A percentile compares a stretch with the other conserved stretches of the same genome.
These are phyloP conservation scores for Ashinkailepas kermadecensis DNA, from an alignment of 2,888 invertebrate genomes.

Conservation along the genomic window DNA sequence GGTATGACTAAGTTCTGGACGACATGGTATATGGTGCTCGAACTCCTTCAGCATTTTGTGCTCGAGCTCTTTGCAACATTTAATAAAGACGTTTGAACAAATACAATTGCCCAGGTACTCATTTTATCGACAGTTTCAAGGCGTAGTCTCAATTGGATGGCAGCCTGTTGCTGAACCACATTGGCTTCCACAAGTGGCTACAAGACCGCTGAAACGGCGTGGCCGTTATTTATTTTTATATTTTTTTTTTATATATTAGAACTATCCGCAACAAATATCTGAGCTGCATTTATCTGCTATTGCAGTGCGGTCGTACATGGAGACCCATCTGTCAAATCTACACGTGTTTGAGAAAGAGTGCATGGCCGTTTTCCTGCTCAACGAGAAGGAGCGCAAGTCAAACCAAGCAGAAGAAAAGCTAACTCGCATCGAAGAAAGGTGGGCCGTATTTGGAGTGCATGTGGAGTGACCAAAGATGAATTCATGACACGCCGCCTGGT, in stretches of 20 bases:
- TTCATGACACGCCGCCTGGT: no score
- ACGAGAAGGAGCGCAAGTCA: neutral
- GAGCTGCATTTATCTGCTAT: no score
- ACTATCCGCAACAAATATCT: no score
- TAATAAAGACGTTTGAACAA: neutral
- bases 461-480: no score
- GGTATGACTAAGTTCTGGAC: no score
- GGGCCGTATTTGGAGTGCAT: neutral
- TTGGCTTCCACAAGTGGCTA: no score
- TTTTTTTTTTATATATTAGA: no score
- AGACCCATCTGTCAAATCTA: neutral
- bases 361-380: neutral
- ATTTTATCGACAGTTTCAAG: neutral
- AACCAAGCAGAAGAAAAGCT: conserved; percentile 1
- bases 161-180: neutral
- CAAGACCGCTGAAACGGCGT: no score
- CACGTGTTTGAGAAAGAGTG: neutral
- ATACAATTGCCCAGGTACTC: neutral
- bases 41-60: no score
- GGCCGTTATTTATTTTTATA: no score
- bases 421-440: neutral
- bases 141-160: neutral
- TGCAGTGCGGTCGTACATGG: neutral
- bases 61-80: neutral
- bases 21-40: no score